Percentiles rank a stretch among this genome's conserved stretches.
Evolutionary conservation across 2,797 vertebrate species (phyloP).

Genomic region (Chiropotes sagulatus): DNA sequence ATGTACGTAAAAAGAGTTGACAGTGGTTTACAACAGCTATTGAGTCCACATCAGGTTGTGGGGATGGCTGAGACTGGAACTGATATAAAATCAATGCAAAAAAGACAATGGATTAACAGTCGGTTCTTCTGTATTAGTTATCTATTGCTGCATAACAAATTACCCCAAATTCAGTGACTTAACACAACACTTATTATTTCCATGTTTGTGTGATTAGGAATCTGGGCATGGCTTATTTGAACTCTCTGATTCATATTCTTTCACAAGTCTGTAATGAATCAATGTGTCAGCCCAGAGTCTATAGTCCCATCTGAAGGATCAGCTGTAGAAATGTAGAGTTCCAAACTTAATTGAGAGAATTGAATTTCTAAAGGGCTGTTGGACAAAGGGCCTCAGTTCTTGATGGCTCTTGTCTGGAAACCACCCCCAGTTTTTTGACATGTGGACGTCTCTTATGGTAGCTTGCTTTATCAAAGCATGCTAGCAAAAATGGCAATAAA

Average conservation of each 20-base stretch:
- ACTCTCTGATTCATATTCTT: background rate
- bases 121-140: background rate
- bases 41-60: background rate
- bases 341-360: rapidly evolving
- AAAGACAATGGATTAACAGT: conserved; percentile 41
- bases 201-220: background rate
- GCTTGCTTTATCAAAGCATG: background rate
- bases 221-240: background rate
- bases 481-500: background rate
- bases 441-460: background rate
- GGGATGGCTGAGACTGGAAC: background rate
- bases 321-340: background rate
- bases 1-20: background rate
- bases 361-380: background rate
- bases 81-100: background rate
- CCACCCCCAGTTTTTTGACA: background rate
- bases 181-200: background rate
- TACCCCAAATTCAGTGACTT: background rate
- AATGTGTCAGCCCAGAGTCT: background rate
- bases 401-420: background rate
- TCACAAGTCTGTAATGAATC: background rate
- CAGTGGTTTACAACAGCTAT: background rate
- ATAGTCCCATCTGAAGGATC: background rate
- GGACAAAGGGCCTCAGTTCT: background rate
- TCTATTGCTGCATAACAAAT: background rate